A percentile compares a stretch with the other conserved stretches of the same genome.
These are phyloP conservation scores for Dasysyrphus tricinctus DNA, from an alignment of 2,888 invertebrate genomes.

Conservation along the genomic window DNA sequence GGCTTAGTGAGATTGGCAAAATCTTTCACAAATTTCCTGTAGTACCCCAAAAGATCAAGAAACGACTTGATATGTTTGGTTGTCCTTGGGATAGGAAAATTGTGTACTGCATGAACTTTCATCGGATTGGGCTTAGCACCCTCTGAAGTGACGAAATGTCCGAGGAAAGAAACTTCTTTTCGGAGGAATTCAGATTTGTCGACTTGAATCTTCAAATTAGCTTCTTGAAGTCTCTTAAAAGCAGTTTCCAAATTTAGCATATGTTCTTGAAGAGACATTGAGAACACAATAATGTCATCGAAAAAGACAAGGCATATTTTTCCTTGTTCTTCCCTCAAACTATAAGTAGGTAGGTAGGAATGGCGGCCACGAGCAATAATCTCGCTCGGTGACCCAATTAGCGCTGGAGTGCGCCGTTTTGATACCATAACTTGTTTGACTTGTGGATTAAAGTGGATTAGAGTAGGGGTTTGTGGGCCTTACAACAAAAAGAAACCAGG, in stretches of 20 bases:
- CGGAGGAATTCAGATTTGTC: no score
- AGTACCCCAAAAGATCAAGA: no score
- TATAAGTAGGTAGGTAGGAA: no score
- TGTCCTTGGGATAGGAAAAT: conserved; percentile 47
- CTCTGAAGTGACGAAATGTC: not conserved
- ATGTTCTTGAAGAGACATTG: conserved; percentile 48
- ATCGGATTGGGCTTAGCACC: no score
- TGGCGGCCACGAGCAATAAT: no score
- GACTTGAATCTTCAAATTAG: conserved; percentile 45
- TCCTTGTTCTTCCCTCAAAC: no score
- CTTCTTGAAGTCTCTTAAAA: conserved; percentile 21
- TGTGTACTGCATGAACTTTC: conserved; percentile 30
- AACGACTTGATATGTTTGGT: conserved; percentile 50
- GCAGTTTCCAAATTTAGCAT: conserved; percentile 30
- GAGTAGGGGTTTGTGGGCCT: no score
- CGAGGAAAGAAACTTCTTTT: not conserved
- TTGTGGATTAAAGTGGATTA: no score
- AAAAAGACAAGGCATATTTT: not conserved
- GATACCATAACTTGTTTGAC: no score
- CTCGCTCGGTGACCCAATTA: no score
- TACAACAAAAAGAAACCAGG: no score
- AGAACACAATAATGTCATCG: conserved; percentile 24
- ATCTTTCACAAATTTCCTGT: conserved; percentile 32
- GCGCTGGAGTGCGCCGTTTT: no score
- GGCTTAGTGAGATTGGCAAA: conserved; percentile 64